phyloP scores from a whole-genome alignment of 2,797 vertebrate genomes.

The Paramormyrops hopkinsi region DNA sequence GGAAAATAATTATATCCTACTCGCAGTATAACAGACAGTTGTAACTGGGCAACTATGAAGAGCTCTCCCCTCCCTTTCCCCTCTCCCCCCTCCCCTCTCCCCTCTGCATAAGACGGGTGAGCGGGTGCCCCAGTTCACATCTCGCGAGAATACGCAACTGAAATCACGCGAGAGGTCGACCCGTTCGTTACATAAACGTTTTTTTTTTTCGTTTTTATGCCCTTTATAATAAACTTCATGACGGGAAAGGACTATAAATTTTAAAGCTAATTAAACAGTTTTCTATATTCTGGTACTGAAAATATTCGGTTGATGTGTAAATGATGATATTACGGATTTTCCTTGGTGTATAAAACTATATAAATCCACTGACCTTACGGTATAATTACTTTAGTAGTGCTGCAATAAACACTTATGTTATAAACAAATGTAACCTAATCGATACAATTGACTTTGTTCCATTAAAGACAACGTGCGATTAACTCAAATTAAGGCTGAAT shows the following conservation, averaged over 20 bases:
- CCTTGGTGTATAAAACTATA: neutral
- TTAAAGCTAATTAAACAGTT: neutral
- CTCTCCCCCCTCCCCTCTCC: conserved; percentile 56
- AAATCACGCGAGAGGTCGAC: conserved; percentile 30
- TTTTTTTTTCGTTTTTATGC: neutral
- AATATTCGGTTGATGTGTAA: neutral
- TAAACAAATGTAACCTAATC: neutral
- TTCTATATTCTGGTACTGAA: neutral
- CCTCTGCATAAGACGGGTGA: conserved; percentile 49
- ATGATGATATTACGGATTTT: neutral
- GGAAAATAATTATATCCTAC: conserved; percentile 42
- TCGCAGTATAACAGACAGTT: conserved; percentile 55
- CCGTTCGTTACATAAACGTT: conserved; percentile 38
- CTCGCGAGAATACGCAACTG: conserved; percentile 56
- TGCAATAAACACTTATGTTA: neutral
- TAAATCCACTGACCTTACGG: neutral
- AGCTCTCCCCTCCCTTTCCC: conserved; percentile 55
- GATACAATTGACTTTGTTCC: neutral
- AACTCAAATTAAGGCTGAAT: neutral
- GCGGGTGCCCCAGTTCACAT: conserved; percentile 58
- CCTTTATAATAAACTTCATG: neutral
- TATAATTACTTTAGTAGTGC: neutral
- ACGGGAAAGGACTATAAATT: neutral
- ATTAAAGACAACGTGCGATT: neutral
- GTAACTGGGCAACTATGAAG: conserved; percentile 52